These are phyloP conservation scores for Hypomecis atomaria DNA, from an alignment of 2,888 invertebrate species.

Conservation along the genomic window DNA sequence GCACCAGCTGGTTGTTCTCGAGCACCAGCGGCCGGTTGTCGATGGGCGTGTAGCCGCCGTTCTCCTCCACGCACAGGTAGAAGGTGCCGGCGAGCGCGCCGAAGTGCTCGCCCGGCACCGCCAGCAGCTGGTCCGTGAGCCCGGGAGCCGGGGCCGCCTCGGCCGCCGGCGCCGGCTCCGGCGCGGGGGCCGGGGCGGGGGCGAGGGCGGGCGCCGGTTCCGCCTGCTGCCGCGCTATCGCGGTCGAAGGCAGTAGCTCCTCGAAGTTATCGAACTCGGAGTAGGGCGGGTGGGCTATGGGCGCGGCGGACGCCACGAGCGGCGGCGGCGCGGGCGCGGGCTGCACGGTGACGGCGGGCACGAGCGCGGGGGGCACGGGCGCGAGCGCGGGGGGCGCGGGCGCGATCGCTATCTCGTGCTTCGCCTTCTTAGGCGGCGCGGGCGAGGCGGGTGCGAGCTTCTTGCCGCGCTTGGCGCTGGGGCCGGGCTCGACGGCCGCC, in stretches of 20 bases:
- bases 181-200: conserved; percentile 27
- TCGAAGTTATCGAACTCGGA: conserved; percentile 75
- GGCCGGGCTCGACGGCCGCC: conserved; percentile 54
- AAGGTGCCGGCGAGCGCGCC: conserved; percentile 90
- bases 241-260: conserved; percentile 77
- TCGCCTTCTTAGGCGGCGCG: conserved; percentile 1
- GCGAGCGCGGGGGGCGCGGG: conserved; percentile 52
- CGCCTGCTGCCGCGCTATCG: conserved; percentile 65
- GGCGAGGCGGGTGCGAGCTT: conserved; percentile 51
- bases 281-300: conserved; percentile 55
- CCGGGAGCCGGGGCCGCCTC: conserved; percentile 50
- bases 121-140: conserved; percentile 87
- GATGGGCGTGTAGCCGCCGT: conserved; percentile 88
- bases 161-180: conserved; percentile 43
- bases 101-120: conserved; percentile 89
- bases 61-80: conserved; percentile 89
- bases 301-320: conserved; percentile 50
- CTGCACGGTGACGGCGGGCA: neutral
- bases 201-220: neutral
- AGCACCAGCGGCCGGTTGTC: conserved; percentile 88
- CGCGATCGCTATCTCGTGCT: conserved; percentile 42
- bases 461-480: conserved; percentile 60
- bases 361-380: conserved; percentile 42
- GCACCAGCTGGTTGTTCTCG: conserved; percentile 77
- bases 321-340: conserved; percentile 30